Percentiles rank a stretch among this genome's conserved stretches.
These are phyloP conservation scores for Rhingia rostrata DNA, from an alignment of 2,888 invertebrate genomes.

Conservation along the genomic window DNA sequence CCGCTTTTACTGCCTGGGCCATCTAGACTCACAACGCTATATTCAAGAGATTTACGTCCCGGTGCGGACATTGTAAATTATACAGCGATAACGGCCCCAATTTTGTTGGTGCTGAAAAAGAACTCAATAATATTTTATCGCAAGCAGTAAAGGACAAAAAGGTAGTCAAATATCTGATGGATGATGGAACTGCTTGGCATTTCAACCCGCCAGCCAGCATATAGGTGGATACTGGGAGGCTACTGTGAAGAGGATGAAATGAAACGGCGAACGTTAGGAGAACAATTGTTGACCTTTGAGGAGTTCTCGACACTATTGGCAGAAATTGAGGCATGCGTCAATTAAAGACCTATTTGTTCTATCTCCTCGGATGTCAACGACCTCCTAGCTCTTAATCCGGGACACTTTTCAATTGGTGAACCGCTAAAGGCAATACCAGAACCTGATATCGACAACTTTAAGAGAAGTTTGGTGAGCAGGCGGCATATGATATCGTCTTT, in stretches of 20 bases:
- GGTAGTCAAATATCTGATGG: not conserved
- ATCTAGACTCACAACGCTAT: too few species aligned
- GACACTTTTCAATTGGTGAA: too few species aligned
- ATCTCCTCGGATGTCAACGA: conserved; percentile 13
- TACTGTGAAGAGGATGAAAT: too few species aligned
- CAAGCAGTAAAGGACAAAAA: not conserved
- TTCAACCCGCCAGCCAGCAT: conserved; percentile 15
- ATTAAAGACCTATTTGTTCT: conserved; percentile 9
- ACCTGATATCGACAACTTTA: not conserved
- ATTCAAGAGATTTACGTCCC: too few species aligned
- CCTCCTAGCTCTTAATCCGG: not conserved
- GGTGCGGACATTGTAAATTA: too few species aligned
- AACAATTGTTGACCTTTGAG: conserved; percentile 21
- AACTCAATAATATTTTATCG: conserved; percentile 2
- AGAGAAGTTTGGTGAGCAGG: not conserved
- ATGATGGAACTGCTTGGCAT: conserved; percentile 10
- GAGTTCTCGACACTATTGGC: conserved; percentile 17
- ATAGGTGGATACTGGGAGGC: too few species aligned
- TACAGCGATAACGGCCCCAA: too few species aligned
- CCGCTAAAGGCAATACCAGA: conserved; percentile 2
- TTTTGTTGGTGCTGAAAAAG: conserved; percentile 13
- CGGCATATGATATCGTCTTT: not conserved
- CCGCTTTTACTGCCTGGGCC: too few species aligned
- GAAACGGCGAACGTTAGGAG: conserved; percentile 9
- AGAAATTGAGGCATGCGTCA: conserved; percentile 35